These are phyloP conservation scores for Sycophila sp. DNA, from an alignment of 1,140 invertebrate species.

Conservation along the genomic window DNA sequence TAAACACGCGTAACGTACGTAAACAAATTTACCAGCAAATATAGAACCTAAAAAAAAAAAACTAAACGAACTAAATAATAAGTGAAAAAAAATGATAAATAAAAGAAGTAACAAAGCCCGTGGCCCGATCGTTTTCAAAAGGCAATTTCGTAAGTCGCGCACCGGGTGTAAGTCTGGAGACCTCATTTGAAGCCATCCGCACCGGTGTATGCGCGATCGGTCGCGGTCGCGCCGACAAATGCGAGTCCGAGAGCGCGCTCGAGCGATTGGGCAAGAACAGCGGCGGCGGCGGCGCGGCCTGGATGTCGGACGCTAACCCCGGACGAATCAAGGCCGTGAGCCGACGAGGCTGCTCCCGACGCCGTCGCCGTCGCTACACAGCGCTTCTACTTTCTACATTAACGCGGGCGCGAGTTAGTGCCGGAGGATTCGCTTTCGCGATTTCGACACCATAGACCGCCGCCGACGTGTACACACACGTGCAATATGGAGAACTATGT, in stretches of 20 bases:
- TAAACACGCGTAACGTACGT: too few species aligned
- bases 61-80: too few species aligned
- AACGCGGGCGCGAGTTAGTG: background rate
- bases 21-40: too few species aligned
- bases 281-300: constrained; percentile 43
- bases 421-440: constrained; percentile 28
- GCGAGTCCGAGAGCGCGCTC: background rate
- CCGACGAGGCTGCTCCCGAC: background rate
- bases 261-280: constrained; percentile 21
- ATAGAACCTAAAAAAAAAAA: too few species aligned
- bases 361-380: background rate
- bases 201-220: background rate
- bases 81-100: too few species aligned
- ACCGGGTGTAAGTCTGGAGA: background rate
- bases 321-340: constrained; percentile 57
- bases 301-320: constrained; percentile 61
- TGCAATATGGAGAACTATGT: too few species aligned
- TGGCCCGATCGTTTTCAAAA: background rate
- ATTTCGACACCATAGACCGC: constrained; percentile 12
- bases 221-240: background rate
- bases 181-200: background rate
- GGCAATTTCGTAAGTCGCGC: constrained; percentile 24
- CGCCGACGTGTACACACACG: too few species aligned
- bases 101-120: background rate
- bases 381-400: constrained; percentile 26